Percentiles rank a stretch among this genome's conserved stretches.
These are phyloP conservation scores for Chelidonichthys spinosus DNA, from an alignment of 2,797 vertebrate genomes.

Conservation along the genomic window DNA sequence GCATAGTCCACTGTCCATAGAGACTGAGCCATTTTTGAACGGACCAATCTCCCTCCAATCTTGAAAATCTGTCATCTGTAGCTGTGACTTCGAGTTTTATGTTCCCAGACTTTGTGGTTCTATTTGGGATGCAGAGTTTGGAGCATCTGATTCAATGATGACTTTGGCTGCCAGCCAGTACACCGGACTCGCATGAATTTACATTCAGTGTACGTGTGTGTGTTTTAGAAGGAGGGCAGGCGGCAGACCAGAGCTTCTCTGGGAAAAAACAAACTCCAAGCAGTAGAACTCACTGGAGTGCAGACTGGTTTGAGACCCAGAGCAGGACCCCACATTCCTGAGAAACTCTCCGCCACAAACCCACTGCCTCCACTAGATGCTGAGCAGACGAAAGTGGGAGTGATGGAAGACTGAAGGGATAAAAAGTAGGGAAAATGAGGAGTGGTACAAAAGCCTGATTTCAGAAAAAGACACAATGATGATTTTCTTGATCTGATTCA, in stretches of 20 bases:
- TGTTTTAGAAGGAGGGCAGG: slow-evolving; percentile 47
- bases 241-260: slow-evolving; percentile 71
- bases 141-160: slow-evolving; percentile 59
- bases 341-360: slow-evolving; percentile 50
- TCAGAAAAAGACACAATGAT: slow-evolving; percentile 14
- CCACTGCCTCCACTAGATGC: slow-evolving; percentile 21
- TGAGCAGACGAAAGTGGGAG: slow-evolving; percentile 11
- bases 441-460: slow-evolving; percentile 4
- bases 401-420: slow-evolving; percentile 10
- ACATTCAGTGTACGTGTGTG: slow-evolving; percentile 43
- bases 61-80: slow-evolving; percentile 23
- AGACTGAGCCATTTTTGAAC: neutral
- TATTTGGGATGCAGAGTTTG: slow-evolving; percentile 61
- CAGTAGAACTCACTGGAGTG: slow-evolving; percentile 76
- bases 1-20: neutral
- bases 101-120: slow-evolving; percentile 62
- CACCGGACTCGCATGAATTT: slow-evolving; percentile 58
- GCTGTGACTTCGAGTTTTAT: slow-evolving; percentile 11
- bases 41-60: slow-evolving; percentile 3
- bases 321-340: slow-evolving; percentile 78
- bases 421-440: slow-evolving; percentile 37
- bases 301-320: slow-evolving; percentile 69
- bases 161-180: slow-evolving; percentile 70
- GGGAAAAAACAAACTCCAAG: slow-evolving; percentile 81
- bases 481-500: slow-evolving; percentile 42